Percentiles rank a stretch among this genome's conserved stretches.
Evolutionary conservation across 2,888 invertebrate species (phyloP).

Genomic region (Schrankia costaestrigalis): DNA sequence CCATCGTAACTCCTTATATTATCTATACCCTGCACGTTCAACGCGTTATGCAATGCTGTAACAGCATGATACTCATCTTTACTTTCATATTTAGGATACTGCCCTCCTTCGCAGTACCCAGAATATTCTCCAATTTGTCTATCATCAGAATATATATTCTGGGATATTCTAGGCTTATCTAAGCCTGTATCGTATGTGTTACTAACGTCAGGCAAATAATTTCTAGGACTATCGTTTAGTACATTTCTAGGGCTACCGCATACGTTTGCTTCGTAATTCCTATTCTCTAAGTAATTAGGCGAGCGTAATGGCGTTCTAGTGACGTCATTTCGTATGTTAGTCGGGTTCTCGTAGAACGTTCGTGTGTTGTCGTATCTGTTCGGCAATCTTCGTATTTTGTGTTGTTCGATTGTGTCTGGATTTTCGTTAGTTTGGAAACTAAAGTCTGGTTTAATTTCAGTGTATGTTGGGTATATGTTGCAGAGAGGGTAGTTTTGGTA

Average conservation of each 20-base stretch:
- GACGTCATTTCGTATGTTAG: slow-evolving; percentile 47
- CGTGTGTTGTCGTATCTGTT: slow-evolving; percentile 54
- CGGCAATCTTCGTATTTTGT: slow-evolving; percentile 46
- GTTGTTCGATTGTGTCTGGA: slow-evolving; percentile 37
- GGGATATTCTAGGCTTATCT: slow-evolving; percentile 44
- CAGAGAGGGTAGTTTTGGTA: slow-evolving; percentile 75
- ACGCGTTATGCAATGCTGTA: slow-evolving; percentile 50
- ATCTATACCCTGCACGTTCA: slow-evolving; percentile 58
- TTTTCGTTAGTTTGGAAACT: slow-evolving; percentile 45
- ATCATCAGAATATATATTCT: slow-evolving; percentile 56
- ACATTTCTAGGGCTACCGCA: slow-evolving; percentile 66
- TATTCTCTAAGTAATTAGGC: slow-evolving; percentile 56
- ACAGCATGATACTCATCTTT: slow-evolving; percentile 65
- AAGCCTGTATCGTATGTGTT: slow-evolving; percentile 52
- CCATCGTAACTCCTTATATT: slow-evolving; percentile 52
- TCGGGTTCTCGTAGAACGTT: slow-evolving; percentile 67
- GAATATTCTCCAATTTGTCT: slow-evolving; percentile 54
- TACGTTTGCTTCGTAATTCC: slow-evolving; percentile 54
- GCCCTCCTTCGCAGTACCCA: slow-evolving; percentile 53
- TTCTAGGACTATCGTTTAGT: slow-evolving; percentile 60
- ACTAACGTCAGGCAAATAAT: slow-evolving; percentile 51
- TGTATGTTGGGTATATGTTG: slow-evolving; percentile 66
- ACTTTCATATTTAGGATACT: slow-evolving; percentile 54
- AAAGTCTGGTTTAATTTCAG: slow-evolving; percentile 67
- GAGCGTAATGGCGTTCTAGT: slow-evolving; percentile 52